phyloP scores from a whole-genome alignment of 2,797 vertebrate species.

The Phyllotis vaccarum region DNA sequence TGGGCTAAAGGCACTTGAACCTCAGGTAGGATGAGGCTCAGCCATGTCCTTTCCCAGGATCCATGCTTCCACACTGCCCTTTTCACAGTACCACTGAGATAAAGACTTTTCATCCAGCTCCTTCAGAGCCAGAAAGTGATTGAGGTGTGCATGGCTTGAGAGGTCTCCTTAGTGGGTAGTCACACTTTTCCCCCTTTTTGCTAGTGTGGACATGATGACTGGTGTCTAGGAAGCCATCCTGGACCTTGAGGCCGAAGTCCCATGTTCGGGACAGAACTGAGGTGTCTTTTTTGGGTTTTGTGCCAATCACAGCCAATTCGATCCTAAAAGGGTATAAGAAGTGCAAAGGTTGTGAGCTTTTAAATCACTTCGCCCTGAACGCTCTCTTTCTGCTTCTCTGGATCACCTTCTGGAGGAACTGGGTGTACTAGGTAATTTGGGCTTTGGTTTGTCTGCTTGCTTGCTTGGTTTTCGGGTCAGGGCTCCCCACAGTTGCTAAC shows the following conservation, averaged over 20 bases:
- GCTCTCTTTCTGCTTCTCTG: neutral
- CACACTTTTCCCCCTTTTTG: neutral
- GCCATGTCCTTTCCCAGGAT: rapidly evolving
- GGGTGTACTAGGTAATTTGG: neutral
- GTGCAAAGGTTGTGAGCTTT: rapidly evolving
- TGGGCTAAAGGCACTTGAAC: neutral
- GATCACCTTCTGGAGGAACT: rapidly evolving
- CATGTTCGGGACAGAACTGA: neutral
- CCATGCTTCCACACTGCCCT: neutral
- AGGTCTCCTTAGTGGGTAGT: neutral
- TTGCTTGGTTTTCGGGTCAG: rapidly evolving
- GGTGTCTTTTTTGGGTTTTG: neutral
- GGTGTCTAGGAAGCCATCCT: neutral
- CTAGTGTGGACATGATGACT: neutral
- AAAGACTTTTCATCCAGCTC: neutral
- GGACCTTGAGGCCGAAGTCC: neutral
- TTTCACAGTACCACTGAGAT: neutral
- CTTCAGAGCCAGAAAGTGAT: neutral
- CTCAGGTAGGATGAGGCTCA: neutral
- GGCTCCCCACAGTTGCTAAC: neutral
- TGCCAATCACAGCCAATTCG: neutral
- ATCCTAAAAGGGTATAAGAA: neutral
- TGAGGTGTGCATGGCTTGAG: neutral
- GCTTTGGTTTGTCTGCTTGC: neutral
- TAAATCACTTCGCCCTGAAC: neutral